Evolutionary conservation across 2,797 vertebrate genomes (phyloP).

Genomic region (Oreochromis mossambicus): DNA sequence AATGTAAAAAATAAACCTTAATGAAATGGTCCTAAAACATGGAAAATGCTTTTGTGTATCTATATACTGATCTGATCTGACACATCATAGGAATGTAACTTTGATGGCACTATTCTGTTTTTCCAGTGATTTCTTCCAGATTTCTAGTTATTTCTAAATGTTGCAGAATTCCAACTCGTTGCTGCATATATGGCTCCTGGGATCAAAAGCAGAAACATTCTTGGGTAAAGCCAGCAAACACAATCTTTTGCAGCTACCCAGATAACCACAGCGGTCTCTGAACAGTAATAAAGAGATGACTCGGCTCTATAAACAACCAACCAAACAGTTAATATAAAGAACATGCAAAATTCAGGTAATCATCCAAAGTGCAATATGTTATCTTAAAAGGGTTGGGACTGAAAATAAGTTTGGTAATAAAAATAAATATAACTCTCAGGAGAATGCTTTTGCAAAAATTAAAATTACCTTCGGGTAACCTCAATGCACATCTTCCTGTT

Average conservation of each 20-base stretch:
- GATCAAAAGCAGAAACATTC: neutral
- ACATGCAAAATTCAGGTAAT: neutral
- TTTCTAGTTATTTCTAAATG: neutral
- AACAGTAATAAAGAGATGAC: neutral
- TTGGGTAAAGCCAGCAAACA: neutral
- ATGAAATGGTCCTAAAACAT: neutral
- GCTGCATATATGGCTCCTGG: neutral
- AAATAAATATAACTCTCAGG: neutral
- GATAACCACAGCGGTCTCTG: neutral
- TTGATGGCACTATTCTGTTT: neutral
- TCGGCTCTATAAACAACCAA: neutral
- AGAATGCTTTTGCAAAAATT: neutral
- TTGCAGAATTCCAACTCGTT: neutral
- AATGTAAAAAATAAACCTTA: neutral
- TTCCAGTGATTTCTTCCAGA: neutral
- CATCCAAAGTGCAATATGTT: neutral
- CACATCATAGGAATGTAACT: neutral
- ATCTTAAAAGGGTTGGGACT: neutral
- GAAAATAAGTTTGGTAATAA: neutral
- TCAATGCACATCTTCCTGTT: neutral
- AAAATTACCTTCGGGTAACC: neutral
- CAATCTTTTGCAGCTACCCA: neutral
- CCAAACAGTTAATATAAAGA: neutral
- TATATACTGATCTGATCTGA: neutral
- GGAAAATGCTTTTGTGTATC: neutral